Evolutionary conservation across 2,888 invertebrate genomes (phyloP), one percentile per base, ranked within the genome.

Genomic region (Cylloceria caligata): DNA sequence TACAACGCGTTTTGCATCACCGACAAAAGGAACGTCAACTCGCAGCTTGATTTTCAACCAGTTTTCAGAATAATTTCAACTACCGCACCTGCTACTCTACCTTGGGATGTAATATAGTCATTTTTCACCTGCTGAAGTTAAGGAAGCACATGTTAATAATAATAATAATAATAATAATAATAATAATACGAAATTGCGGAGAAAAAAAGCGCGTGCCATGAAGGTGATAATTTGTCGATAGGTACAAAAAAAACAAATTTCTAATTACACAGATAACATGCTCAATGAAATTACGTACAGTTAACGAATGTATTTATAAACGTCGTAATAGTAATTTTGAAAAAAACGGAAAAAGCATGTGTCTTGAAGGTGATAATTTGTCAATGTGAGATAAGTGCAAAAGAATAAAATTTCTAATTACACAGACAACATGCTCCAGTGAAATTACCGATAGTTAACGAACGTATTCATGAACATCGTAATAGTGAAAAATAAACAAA

Each of bases 61-160:
- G 67, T 60, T 47, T 68, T 34, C 55, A 45, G 73, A 30, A 42
- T 36, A 21, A 39, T 9, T 27, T 72, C n/a, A 27, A 57, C 71
- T 21, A 19, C n/a, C 13, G 13, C 9, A 55, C 55, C 30, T 57
- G 55, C 11, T 16, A 5, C 27, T 21, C 27, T 13, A 24, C 27
- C 16, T 57, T 27, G n/a, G 30, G 64, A 57, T 78, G 60, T 60
- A 62, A 82, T 75, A 74, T 74, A 82, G 81, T 36, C 45, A 82
- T 82, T 82, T 82, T 82, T 81, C 45, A n/a, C 21, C 7, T 7
- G 30, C 1, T 2, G 13, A 27, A 67, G 39, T 72, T 45, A 45
- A 1, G 42, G 30, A 24, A 30, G 55, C 73, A 68, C 19, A 39
- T 68, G 67, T 60, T 72, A 16, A 16, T 13, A 5, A 30, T 2